Conservation (phyloP, 2,113 vertebrate species). For the Sebastes fasciatus region DNA sequence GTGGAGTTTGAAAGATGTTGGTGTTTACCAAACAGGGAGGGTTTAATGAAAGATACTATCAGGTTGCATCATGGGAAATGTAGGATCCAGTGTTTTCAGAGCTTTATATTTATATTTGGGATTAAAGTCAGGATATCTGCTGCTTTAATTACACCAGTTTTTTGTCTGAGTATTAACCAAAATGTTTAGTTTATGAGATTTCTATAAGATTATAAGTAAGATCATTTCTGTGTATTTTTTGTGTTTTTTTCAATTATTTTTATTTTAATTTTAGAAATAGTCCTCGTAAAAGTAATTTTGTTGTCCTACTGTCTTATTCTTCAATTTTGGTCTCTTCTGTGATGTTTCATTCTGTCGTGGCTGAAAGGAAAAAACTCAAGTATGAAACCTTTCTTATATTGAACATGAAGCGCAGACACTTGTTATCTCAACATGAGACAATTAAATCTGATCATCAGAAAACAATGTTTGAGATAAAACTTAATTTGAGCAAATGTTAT, state of each 20-base stretch:
- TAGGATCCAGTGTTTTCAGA: background rate
- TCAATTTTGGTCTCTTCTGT: no score
- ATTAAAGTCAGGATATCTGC: background rate
- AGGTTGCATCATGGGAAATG: background rate
- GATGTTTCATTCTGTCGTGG: no score
- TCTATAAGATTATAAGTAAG: no score
- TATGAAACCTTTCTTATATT: background rate
- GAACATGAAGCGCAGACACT: background rate
- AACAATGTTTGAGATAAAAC: background rate
- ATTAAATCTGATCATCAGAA: background rate
- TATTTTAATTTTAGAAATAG: no score
- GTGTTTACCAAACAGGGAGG: no score
- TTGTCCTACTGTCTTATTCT: no score
- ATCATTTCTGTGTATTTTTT: background rate
- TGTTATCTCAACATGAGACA: background rate
- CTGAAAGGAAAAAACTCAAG: no score
- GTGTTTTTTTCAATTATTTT: background rate
- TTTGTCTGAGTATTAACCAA: background rate
- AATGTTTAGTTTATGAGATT: no score
- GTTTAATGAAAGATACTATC: no score
- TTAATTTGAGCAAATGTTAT: background rate
- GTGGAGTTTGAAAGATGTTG: no score
- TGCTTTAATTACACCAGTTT: background rate
- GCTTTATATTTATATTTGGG: background rate
- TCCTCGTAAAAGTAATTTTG: no score